These are phyloP conservation scores for Alligator mississippiensis DNA, from an alignment of 2,113 vertebrate species.

Conservation along the genomic window DNA sequence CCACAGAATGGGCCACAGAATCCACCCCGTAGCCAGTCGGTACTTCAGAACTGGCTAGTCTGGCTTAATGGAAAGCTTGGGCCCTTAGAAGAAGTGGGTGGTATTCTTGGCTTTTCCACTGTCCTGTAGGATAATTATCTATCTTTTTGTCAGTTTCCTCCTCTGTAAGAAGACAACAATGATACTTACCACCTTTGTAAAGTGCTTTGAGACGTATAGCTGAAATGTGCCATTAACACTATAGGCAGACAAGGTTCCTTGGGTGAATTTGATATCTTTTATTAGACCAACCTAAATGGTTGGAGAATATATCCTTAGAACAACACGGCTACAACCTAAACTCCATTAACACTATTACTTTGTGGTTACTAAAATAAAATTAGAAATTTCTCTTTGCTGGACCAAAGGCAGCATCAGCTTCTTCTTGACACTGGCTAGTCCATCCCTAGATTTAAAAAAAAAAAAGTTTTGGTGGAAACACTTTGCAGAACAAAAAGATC, in stretches of 20 bases:
- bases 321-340: no score
- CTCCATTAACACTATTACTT: neutral
- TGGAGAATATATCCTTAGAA: no score
- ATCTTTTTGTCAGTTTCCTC: neutral
- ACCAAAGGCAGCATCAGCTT: neutral
- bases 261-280: no score
- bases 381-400: neutral
- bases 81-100: neutral
- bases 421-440: neutral
- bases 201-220: neutral
- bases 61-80: neutral
- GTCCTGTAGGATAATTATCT: neutral
- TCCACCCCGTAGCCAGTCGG: neutral
- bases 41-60: neutral
- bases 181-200: neutral
- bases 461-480: neutral
- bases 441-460: neutral
- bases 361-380: neutral
- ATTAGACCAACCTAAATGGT: no score
- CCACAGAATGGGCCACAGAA: neutral
- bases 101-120: neutral
- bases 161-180: neutral
- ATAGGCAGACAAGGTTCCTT: neutral
- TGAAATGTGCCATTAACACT: neutral
- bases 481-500: constrained; percentile 30